Percentiles rank a stretch among this genome's conserved stretches.
Evolutionary conservation across 2,113 vertebrate species (phyloP).

Genomic region (Riparia riparia): DNA sequence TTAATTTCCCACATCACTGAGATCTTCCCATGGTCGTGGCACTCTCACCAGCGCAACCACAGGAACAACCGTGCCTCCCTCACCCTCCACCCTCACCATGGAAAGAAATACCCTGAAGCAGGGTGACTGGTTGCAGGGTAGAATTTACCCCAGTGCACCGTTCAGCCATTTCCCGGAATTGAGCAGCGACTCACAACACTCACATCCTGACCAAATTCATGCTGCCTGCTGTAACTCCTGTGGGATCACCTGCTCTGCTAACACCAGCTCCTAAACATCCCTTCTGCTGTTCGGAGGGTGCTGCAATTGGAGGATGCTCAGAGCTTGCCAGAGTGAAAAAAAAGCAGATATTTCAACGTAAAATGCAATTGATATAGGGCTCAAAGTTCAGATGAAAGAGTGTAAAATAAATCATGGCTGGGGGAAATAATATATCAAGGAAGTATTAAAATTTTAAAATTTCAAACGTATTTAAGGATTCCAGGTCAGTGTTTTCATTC

Average conservation of each 20-base stretch:
- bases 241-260: background rate
- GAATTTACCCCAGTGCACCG: background rate
- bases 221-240: background rate
- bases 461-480: background rate
- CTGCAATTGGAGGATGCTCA: background rate
- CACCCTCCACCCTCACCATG: background rate
- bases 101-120: background rate
- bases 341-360: background rate
- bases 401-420: background rate
- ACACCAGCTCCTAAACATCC: background rate
- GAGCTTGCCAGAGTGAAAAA: background rate
- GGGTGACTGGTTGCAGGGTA: background rate
- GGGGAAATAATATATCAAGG: background rate
- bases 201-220: background rate
- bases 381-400: background rate
- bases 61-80: rapidly evolving
- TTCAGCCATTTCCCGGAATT: background rate
- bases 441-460: background rate
- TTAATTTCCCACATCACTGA: background rate
- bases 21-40: background rate
- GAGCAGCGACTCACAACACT: background rate
- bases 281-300: background rate
- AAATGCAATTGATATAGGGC: background rate
- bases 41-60: background rate
- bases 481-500: background rate